Base-by-base conservation (phyloP, 2,888 invertebrate species). In the Corbicula japonica region DNA sequence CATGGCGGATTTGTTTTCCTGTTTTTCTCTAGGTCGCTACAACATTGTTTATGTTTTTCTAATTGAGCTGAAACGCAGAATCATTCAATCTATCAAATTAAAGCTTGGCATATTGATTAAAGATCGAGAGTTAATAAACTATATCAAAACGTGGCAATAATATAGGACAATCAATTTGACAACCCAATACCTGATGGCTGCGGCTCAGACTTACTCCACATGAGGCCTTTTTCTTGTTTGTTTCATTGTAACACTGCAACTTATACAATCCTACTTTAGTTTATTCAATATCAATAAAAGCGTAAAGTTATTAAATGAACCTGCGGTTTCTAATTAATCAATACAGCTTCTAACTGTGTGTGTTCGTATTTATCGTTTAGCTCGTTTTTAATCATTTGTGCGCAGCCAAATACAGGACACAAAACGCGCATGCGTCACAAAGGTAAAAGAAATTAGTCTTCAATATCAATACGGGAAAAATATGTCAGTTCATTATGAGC, bases 231-330 rank as follows among this genome's bases (percentile, higher is more conserved):
- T n/a, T n/a, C n/a, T n/a, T n/a, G n/a, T 30, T 28, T 35, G 54
- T 26, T 28, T 26, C 23, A 66, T 23, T 54, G 41, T 41, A 52
- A 50, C 50, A 50, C 48, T 65, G n/a, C 12, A 30, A 50, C 52
- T 41, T 52, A 66, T n/a, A 52, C 41, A 54, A 38, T 23, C 66
- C 38, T n/a, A 54, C 66, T n/a, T 54, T 38, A 52, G 54, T 65
- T 68, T 56, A 58, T 44, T 58, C 56, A 62, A 46, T 63, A 62
- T 76, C 71, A 76, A 76, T 76, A 71, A 30, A 71, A 23, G 60
- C 41, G 54, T 65, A 71, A 61, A 65, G 58, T 76, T 72, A 62
- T 72, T 72, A 63, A 76, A 76, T 76, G 76, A 71, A 76, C 54
- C 69, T 71, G 70, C 34, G 66, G 66, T 58, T 60, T 41, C 50